Base-by-base conservation (phyloP, 2,113 vertebrate genomes). In the Oncorhynchus tshawytscha region DNA sequence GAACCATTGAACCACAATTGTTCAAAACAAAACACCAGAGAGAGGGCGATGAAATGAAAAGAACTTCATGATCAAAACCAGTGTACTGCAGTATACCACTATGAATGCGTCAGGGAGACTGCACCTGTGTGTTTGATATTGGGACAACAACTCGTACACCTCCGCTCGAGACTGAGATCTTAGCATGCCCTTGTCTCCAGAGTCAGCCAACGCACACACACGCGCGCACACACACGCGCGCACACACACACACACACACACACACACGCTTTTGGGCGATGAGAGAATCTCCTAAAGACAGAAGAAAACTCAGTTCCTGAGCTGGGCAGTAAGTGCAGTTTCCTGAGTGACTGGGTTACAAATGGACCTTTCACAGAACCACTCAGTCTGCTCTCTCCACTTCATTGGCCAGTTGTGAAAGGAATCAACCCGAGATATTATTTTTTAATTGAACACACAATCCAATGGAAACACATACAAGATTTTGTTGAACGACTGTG, bases 341-440 rank as follows among this genome's bases (percentile, higher is more conserved):
- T 71, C 74, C 60, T 59, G 67, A 86, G 84, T 72, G 85, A 89
- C 87, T 82, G 77, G 80, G 80, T 90, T 91, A 89, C 89, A 88
- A 90, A 93, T 87, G 82, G 86, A 83, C 54, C 75, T 84, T 81
- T 88, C 82, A 81, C 79, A 83, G 59, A 84, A 76, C 70, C 9
- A 45, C 0, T 45, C 39, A 78, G 82, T 74, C 68, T 39, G 70
- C 65, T 82, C 60, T 73, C 78, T 79, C 78, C 78, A 79, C 82
- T 70, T 81, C 76, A 87, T 72, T 81, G 59, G 81, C 76, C 78
- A 70, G 57, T 65, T 74, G 45, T 13, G 20, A 54, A 54, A 4
- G 51, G 51, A 71, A 16, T 24, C 48, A 51, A 34, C 67, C 18
- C 0, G 12, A 25, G 65, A 67, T 57, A 57, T 20, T 57, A 57